These are phyloP conservation scores for Xestia rhomboidea DNA, from an alignment of 2,888 invertebrate species.

Conservation along the genomic window DNA sequence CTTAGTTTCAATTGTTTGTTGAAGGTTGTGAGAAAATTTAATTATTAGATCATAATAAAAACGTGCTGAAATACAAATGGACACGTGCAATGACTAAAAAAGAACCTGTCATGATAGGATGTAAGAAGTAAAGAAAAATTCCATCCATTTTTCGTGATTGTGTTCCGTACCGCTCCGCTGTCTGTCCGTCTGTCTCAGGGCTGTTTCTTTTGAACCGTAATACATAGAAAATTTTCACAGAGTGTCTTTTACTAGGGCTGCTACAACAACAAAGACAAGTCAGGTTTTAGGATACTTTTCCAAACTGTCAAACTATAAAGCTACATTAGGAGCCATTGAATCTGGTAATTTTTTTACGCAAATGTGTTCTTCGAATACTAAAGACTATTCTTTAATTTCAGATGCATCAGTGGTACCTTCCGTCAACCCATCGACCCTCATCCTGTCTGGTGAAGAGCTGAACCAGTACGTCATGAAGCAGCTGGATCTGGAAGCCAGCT, in stretches of 20 bases:
- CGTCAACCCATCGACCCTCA: slow-evolving; percentile 38
- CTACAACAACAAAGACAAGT: neutral
- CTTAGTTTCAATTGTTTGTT: neutral
- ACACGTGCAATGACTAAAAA: neutral
- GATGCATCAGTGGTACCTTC: slow-evolving; percentile 58
- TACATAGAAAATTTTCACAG: neutral
- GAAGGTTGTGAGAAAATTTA: neutral
- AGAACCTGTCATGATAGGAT: neutral
- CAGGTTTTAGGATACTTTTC: neutral
- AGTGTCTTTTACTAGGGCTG: neutral
- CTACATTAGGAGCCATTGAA: neutral
- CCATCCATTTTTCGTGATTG: neutral
- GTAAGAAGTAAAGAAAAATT: neutral
- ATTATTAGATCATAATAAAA: neutral
- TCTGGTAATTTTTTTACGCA: neutral
- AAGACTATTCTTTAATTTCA: slow-evolving; percentile 18
- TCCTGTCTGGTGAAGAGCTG: slow-evolving; percentile 72
- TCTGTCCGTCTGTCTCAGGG: neutral
- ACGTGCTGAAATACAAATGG: neutral
- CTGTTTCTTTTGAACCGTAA: neutral
- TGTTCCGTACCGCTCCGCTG: neutral
- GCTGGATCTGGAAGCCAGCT: slow-evolving; percentile 73
- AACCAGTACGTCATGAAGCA: slow-evolving; percentile 79
- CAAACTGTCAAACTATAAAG: neutral
- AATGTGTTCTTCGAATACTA: neutral